A percentile compares a stretch with the other conserved stretches of the same genome.
These are phyloP conservation scores for Leptodactylus fuscus DNA, from an alignment of 2,113 vertebrate genomes.

Conservation along the genomic window DNA sequence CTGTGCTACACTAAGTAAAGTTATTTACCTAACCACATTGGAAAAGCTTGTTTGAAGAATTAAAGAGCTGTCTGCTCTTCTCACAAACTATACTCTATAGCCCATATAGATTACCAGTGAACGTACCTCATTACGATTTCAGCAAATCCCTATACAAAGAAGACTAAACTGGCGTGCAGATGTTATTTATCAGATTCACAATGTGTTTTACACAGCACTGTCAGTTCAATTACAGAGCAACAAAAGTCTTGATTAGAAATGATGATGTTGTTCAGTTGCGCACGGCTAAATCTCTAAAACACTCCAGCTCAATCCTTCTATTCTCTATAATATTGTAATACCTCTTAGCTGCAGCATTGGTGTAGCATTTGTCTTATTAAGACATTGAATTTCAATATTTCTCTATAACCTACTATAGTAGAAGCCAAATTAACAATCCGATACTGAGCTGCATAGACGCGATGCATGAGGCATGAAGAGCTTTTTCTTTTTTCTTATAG, in stretches of 20 bases:
- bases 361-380: conserved; percentile 27
- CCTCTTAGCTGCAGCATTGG: conserved; percentile 11
- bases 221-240: conserved; percentile 57
- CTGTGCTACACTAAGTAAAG: too few relatives aligned
- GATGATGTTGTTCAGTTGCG: conserved; percentile 53
- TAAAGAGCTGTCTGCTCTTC: background rate
- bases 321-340: conserved; percentile 42
- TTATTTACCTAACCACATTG: too few relatives aligned
- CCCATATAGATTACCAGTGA: background rate
- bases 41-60: too few relatives aligned
- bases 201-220: conserved; percentile 50
- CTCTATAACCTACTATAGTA: background rate
- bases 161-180: conserved; percentile 44
- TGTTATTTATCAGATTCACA: conserved; percentile 55
- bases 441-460: background rate
- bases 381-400: conserved; percentile 35
- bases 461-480: background rate
- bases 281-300: conserved; percentile 31
- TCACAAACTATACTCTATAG: background rate
- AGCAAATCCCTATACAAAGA: conserved; percentile 49
- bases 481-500: background rate
- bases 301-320: conserved; percentile 37
- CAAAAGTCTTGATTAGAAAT: conserved; percentile 60
- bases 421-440: background rate
- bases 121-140: conserved; percentile 31